phyloP scores from a whole-genome alignment of 2,113 vertebrate genomes.

The Puffinus mauretanicus region DNA sequence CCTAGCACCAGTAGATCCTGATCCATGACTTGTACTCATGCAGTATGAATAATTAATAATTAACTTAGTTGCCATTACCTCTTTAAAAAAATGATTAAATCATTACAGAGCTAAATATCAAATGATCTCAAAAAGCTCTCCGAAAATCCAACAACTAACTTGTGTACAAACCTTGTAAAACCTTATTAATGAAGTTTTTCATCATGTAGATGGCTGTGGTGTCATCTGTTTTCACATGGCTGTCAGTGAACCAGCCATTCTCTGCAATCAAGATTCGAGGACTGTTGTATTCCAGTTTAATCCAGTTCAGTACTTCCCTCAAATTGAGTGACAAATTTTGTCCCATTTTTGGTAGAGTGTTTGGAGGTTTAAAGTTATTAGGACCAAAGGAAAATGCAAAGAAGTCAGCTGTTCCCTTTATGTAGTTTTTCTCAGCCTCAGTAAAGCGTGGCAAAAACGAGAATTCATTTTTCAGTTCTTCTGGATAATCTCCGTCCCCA shows the following conservation, averaged over 20 bases:
- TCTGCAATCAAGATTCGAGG: constrained; percentile 86
- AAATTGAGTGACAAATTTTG: constrained; percentile 83
- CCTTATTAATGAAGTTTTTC: constrained; percentile 92
- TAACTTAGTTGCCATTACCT: neutral
- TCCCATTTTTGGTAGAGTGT: constrained; percentile 73
- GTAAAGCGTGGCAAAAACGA: constrained; percentile 79
- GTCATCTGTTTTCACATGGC: constrained; percentile 84
- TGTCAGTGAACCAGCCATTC: constrained; percentile 92
- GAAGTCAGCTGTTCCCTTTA: constrained; percentile 89
- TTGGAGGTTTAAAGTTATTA: constrained; percentile 83
- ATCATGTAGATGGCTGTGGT: constrained; percentile 88
- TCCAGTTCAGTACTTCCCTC: constrained; percentile 86
- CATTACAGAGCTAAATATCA: neutral
- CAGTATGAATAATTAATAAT: constrained; percentile 35
- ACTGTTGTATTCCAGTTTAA: constrained; percentile 87
- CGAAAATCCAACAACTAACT: neutral
- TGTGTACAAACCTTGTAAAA: constrained; percentile 85
- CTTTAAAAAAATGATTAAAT: neutral
- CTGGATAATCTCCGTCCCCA: constrained; percentile 86
- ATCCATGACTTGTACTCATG: neutral
- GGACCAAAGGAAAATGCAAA: constrained; percentile 96
- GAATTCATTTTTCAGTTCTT: constrained; percentile 75
- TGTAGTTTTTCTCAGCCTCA: constrained; percentile 77
- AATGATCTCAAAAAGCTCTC: neutral
- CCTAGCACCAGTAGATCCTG: neutral